Evolutionary conservation across 2,113 vertebrate species (phyloP).

Genomic region (Brachyhypopomus gauderio): DNA sequence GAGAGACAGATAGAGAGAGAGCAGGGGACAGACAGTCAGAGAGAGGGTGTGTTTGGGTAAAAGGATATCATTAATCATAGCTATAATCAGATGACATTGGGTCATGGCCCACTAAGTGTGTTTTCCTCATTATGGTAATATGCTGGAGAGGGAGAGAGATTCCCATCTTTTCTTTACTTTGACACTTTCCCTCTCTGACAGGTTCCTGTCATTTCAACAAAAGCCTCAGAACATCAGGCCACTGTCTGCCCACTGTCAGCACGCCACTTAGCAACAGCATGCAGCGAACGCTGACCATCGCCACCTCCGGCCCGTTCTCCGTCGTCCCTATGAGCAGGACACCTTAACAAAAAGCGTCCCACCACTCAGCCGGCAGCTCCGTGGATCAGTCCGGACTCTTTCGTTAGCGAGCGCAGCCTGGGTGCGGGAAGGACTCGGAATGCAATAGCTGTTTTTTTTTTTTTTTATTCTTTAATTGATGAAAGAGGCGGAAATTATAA

Average conservation of each 20-base stretch:
- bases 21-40: slow-evolving; percentile 71
- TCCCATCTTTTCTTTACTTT: slow-evolving; percentile 66
- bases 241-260: slow-evolving; percentile 49
- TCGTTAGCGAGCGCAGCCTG: neutral
- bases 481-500: slow-evolving; percentile 79
- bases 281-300: neutral
- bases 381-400: slow-evolving; percentile 38
- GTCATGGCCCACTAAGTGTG: slow-evolving; percentile 94
- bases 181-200: slow-evolving; percentile 76
- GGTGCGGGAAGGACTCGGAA: slow-evolving; percentile 37
- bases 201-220: slow-evolving; percentile 65
- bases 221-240: slow-evolving; percentile 58
- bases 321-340: neutral
- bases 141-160: slow-evolving; percentile 84
- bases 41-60: slow-evolving; percentile 80
- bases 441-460: slow-evolving; percentile 61
- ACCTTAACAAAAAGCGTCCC: neutral
- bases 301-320: neutral
- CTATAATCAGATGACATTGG: slow-evolving; percentile 98
- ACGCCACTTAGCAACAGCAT: slow-evolving; percentile 29
- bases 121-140: slow-evolving; percentile 99
- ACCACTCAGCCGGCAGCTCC: neutral
- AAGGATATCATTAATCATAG: slow-evolving; percentile 98
- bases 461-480: slow-evolving; percentile 66
- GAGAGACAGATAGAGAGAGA: slow-evolving; percentile 72